Evolutionary conservation across 2,113 vertebrate species (phyloP).

Genomic region (Ciconia stormi): DNA sequence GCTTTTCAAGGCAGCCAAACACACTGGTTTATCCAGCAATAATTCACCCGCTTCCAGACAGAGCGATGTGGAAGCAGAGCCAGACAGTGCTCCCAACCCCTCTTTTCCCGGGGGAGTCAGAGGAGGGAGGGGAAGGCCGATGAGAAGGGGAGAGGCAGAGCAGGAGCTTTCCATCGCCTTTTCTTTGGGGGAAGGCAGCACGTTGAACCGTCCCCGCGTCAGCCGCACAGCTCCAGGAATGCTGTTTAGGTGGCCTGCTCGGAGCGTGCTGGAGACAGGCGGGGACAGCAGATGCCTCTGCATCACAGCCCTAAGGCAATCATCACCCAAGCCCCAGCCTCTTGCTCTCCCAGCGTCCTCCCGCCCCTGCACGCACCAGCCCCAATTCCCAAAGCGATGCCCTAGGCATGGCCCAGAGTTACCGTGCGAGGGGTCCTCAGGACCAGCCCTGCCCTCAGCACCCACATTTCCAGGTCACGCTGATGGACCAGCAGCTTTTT

Average conservation of each 20-base stretch:
- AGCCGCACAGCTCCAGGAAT: not conserved
- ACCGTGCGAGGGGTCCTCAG: fast-evolving
- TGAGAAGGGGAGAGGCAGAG: not conserved
- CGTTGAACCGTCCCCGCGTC: fast-evolving
- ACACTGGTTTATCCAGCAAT: not conserved
- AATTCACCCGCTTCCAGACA: not conserved
- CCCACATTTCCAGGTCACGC: not conserved
- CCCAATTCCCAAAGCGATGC: fast-evolving
- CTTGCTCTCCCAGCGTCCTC: not conserved
- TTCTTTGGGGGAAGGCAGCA: not conserved
- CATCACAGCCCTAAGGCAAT: fast-evolving
- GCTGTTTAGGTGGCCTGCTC: not conserved
- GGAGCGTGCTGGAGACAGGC: not conserved
- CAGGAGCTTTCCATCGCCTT: not conserved
- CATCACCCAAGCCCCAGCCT: not conserved
- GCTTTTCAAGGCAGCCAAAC: not conserved
- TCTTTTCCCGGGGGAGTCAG: fast-evolving
- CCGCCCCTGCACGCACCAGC: not conserved
- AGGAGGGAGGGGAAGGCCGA: not conserved
- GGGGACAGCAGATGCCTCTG: not conserved
- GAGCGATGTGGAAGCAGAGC: not conserved
- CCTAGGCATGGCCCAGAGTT: no score
- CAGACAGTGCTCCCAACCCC: not conserved
- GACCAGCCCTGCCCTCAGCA: not conserved
- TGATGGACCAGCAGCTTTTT: not conserved